These are phyloP conservation scores for Dryococelus australis DNA, from an alignment of 2,888 invertebrate genomes.

Conservation along the genomic window DNA sequence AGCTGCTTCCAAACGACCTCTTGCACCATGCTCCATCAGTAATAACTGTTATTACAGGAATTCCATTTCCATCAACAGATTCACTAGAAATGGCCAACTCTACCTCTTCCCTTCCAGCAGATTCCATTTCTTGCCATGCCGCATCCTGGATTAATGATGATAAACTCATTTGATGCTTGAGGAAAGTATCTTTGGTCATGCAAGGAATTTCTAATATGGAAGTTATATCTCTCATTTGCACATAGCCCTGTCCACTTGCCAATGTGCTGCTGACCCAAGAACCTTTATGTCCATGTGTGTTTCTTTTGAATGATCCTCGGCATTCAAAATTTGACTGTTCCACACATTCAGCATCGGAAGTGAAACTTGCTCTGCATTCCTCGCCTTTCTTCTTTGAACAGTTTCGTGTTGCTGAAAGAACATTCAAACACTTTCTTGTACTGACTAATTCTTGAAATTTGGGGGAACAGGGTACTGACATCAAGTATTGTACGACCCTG, in stretches of 20 bases:
- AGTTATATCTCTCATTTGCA: not conserved
- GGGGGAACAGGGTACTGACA: too few species aligned
- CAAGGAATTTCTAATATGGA: slow-evolving; percentile 13
- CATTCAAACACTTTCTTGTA: too few species aligned
- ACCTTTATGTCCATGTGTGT: not conserved
- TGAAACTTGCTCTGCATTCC: too few species aligned
- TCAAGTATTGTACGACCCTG: too few species aligned
- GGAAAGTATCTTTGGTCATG: slow-evolving; percentile 11
- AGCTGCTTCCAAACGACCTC: not conserved
- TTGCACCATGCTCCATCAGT: not conserved
- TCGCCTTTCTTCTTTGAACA: too few species aligned
- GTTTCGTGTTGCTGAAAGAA: too few species aligned
- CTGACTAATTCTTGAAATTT: too few species aligned
- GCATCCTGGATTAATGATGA: not conserved
- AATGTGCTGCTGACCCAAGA: not conserved
- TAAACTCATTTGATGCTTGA: not conserved
- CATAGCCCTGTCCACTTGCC: not conserved
- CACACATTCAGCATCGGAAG: too few species aligned
- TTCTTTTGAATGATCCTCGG: not conserved
- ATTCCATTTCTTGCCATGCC: slow-evolving; percentile 20
- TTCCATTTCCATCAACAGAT: not conserved
- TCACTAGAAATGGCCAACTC: not conserved
- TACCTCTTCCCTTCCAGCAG: not conserved
- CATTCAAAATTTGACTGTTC: not conserved
- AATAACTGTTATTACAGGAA: not conserved